Evolutionary conservation across 2,888 invertebrate genomes (phyloP).

Genomic region (Ecdyonurus torrentis): DNA sequence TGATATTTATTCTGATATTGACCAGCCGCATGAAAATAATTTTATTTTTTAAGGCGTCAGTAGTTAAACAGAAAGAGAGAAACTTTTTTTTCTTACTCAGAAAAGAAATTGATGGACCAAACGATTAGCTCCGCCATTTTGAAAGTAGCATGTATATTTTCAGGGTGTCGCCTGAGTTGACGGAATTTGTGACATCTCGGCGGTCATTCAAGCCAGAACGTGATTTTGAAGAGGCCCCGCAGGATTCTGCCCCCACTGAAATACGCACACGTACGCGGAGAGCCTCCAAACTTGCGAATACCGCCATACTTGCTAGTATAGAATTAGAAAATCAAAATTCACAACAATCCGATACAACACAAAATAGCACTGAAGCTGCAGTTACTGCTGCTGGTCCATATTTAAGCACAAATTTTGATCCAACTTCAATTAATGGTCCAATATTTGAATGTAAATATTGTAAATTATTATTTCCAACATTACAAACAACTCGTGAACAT

Average conservation of each 20-base stretch:
- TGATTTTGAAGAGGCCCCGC: neutral
- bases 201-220: neutral
- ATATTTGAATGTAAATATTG: neutral
- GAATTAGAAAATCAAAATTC: neutral
- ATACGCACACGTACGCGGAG: neutral
- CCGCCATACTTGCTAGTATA: neutral
- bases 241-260: neutral
- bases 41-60: no score
- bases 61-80: no score
- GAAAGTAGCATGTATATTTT: neutral
- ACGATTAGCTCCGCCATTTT: neutral
- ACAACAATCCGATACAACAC: neutral
- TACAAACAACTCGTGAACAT: neutral
- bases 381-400: neutral
- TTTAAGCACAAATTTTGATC: neutral
- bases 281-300: neutral
- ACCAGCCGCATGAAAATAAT: no score
- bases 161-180: neutral
- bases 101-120: neutral
- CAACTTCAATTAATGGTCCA: neutral
- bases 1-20: no score
- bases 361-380: no score
- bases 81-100: no score
- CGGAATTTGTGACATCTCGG: neutral
- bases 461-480: neutral